Conservation (phyloP, 2,113 vertebrate species). For the Chaetodon trifascialis region DNA sequence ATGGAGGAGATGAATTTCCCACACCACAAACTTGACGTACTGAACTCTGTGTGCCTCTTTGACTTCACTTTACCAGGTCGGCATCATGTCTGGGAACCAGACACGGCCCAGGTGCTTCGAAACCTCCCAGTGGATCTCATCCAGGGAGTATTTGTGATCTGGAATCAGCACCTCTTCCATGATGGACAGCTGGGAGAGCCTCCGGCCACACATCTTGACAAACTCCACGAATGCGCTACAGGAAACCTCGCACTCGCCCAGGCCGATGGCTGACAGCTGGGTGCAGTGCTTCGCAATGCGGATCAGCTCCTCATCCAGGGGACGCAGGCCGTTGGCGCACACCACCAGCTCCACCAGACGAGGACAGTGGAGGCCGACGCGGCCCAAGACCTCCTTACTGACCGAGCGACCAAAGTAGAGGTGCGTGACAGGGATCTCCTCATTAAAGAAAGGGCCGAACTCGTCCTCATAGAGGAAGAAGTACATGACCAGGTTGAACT, state of each 20-base stretch:
- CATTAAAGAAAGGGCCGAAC: conserved; percentile 95
- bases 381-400: conserved; percentile 96
- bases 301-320: conserved; percentile 97
- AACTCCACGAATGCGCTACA: conserved; percentile 99
- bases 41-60: neutral
- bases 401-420: conserved; percentile 97
- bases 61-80: conserved; percentile 89
- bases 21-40: neutral
- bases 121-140: conserved; percentile 99
- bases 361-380: conserved; percentile 95
- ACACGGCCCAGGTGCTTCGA: conserved; percentile 97
- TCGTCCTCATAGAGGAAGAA: conserved; percentile 98
- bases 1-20: conserved; percentile 15
- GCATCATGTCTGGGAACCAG: conserved; percentile 99
- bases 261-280: conserved; percentile 93
- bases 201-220: conserved; percentile 96
- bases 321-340: conserved; percentile 96
- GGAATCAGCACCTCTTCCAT: conserved; percentile 99
- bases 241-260: conserved; percentile 97
- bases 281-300: conserved; percentile 95
- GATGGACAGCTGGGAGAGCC: conserved; percentile 95
- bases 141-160: conserved; percentile 94
- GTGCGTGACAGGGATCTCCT: conserved; percentile 95
- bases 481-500: conserved; percentile 99
- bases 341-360: conserved; percentile 97